phyloP scores from a whole-genome alignment of 2,797 vertebrate genomes.

The Sebastolobus altivelis region DNA sequence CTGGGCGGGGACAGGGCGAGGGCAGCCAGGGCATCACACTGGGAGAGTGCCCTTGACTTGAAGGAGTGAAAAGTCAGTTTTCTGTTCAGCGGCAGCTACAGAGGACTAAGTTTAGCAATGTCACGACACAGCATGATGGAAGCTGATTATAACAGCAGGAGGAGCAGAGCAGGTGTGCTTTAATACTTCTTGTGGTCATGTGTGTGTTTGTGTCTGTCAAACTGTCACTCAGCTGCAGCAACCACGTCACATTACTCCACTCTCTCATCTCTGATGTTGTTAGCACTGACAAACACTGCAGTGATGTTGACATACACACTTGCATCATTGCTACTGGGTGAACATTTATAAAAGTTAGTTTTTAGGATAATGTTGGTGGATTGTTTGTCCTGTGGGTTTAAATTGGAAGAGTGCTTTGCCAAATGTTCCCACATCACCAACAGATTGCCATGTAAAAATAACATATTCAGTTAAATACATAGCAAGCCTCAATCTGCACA shows the following conservation, averaged over 20 bases:
- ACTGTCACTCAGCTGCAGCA: constrained; percentile 17
- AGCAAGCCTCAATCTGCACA: neutral
- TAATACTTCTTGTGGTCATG: neutral
- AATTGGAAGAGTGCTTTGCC: neutral
- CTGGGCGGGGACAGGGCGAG: constrained; percentile 14
- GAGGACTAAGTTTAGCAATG: constrained; percentile 18
- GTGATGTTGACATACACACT: neutral
- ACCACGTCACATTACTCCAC: neutral
- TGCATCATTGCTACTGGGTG: neutral
- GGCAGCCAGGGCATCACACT: constrained; percentile 41
- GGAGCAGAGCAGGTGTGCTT: constrained; percentile 37
- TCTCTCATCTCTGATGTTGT: constrained; percentile 50
- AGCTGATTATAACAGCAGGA: constrained; percentile 19
- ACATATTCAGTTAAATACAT: neutral
- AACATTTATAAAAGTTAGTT: neutral
- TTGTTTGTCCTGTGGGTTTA: neutral
- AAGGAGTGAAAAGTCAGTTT: constrained; percentile 19
- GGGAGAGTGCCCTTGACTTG: constrained; percentile 46
- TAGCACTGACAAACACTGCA: constrained; percentile 25
- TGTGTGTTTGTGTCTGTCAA: constrained; percentile 17
- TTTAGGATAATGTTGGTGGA: neutral
- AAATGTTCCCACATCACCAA: neutral
- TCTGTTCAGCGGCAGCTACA: constrained; percentile 40
- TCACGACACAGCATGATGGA: constrained; percentile 30
- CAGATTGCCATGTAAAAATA: neutral